Evolutionary conservation across 2,113 vertebrate genomes (phyloP).

Genomic region (Silurus asotus): DNA sequence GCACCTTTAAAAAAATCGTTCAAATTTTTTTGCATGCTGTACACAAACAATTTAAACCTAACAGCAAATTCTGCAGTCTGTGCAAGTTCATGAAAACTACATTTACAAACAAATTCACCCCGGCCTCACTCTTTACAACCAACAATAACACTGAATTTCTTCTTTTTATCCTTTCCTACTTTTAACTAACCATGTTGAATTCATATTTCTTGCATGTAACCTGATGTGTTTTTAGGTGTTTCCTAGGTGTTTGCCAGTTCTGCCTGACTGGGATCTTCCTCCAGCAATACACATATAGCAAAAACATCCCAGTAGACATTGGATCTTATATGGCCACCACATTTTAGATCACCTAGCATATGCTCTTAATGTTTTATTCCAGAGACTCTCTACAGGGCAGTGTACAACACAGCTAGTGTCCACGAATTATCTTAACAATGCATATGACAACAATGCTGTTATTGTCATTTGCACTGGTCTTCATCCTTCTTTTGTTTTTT

Average conservation of each 20-base stretch:
- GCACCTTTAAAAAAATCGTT: background rate
- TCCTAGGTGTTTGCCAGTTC: background rate
- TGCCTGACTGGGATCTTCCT: background rate
- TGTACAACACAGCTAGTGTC: background rate
- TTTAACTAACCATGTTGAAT: background rate
- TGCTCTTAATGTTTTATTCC: constrained; percentile 26
- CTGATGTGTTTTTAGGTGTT: background rate
- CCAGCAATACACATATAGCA: background rate
- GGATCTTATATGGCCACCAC: background rate
- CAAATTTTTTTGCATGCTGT: background rate
- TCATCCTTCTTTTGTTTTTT: background rate
- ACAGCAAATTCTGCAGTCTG: background rate
- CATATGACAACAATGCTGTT: background rate
- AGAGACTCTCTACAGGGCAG: background rate
- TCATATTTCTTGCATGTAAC: background rate
- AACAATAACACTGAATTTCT: background rate
- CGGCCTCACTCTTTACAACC: background rate
- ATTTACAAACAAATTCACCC: background rate
- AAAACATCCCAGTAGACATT: background rate
- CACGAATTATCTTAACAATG: background rate
- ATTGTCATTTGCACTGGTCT: background rate
- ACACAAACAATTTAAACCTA: background rate
- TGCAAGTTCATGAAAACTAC: background rate
- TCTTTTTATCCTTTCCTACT: background rate
- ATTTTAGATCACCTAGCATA: background rate